A percentile compares a stretch with the other conserved stretches of the same genome.
phyloP scores from a whole-genome alignment of 2,113 vertebrate species.

The Hyla sarda region DNA sequence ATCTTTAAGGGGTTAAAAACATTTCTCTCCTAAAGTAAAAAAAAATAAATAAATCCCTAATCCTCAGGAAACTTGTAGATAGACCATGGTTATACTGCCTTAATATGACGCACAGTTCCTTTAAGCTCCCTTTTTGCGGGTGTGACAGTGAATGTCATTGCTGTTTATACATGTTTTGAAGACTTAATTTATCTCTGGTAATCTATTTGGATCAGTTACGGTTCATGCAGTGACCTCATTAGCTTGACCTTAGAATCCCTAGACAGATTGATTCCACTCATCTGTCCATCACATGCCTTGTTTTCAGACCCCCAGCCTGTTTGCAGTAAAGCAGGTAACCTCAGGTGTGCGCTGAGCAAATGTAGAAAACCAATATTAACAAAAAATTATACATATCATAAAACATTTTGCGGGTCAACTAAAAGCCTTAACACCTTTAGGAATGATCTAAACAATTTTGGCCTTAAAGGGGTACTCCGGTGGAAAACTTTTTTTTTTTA shows the following conservation, averaged over 20 bases:
- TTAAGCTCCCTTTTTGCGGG: not conserved
- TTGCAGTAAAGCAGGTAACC: not conserved
- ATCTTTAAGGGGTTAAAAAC: no score
- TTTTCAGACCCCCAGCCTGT: not conserved
- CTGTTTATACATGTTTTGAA: constrained; percentile 3
- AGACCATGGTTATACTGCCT: not conserved
- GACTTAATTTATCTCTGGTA: constrained; percentile 21
- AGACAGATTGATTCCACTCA: constrained; percentile 29
- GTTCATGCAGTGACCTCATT: constrained; percentile 47
- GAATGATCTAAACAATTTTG: no score
- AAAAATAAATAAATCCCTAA: no score
- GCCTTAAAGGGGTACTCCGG: no score
- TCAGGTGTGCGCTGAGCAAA: not conserved
- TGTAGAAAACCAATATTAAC: no score
- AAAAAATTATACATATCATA: no score
- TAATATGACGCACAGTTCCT: not conserved
- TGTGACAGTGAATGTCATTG: not conserved
- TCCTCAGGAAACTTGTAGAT: not conserved
- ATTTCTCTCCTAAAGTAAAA: no score
- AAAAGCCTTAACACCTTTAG: no score
- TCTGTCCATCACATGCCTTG: constrained; percentile 21
- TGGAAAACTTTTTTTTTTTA: no score
- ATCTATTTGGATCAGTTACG: constrained; percentile 26
- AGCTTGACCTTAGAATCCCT: constrained; percentile 41
- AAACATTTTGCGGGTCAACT: no score